These are phyloP conservation scores for Perizoma affinitatum DNA, from an alignment of 2,888 invertebrate genomes.

Conservation along the genomic window DNA sequence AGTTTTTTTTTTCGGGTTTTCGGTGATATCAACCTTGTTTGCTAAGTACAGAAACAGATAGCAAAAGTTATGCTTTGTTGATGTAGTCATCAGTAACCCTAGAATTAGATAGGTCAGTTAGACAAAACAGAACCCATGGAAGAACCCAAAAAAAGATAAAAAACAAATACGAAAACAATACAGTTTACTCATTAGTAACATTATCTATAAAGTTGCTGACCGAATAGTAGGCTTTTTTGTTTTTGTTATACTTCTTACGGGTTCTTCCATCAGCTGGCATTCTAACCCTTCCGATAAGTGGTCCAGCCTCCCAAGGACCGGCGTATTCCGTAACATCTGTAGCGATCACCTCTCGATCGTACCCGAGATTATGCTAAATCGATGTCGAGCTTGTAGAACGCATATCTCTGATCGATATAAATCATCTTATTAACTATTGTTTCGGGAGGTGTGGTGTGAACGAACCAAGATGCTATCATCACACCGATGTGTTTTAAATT, in stretches of 20 bases:
- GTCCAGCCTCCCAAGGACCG: conserved; percentile 29
- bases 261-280: neutral
- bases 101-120: too few species aligned
- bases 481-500: conserved; percentile 83
- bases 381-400: conserved; percentile 79
- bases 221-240: too few species aligned
- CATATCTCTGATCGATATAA: conserved; percentile 81
- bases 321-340: conserved; percentile 67
- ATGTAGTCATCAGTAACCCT: too few species aligned
- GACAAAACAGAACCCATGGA: too few species aligned
- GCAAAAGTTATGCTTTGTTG: too few species aligned
- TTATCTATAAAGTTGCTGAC: too few species aligned
- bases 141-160: too few species aligned
- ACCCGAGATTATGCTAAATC: conserved; percentile 80
- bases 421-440: conserved; percentile 85
- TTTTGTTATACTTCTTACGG: too few species aligned
- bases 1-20: conserved; percentile 1
- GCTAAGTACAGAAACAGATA: too few species aligned
- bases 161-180: too few species aligned
- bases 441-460: conserved; percentile 84
- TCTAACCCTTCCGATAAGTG: neutral
- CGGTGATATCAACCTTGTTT: too few species aligned
- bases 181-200: too few species aligned
- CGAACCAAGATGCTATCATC: conserved; percentile 75
- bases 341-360: conserved; percentile 72